phyloP scores from a whole-genome alignment of 1,140 invertebrate species.

The Phenacoccus solenopsis region DNA sequence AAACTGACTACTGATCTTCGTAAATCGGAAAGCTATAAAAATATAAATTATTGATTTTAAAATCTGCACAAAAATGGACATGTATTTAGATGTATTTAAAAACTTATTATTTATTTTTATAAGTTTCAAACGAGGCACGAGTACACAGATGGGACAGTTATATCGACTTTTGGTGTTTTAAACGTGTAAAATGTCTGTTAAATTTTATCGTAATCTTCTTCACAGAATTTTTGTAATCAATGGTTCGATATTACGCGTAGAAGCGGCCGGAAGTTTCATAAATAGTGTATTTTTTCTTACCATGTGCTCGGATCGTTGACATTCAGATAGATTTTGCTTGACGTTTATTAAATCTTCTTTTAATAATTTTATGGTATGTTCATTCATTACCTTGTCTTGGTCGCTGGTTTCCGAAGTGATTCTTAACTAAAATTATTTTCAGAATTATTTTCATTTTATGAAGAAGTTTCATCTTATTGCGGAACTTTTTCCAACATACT shows the following conservation, averaged over 20 bases:
- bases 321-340: constrained; percentile 55
- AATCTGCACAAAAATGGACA: too few relatives aligned
- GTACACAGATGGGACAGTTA: too few relatives aligned
- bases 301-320: constrained; percentile 26
- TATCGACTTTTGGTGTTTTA: too few relatives aligned
- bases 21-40: constrained; percentile 48
- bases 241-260: too few relatives aligned
- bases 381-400: constrained; percentile 53
- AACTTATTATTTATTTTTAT: too few relatives aligned
- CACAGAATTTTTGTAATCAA: too few relatives aligned
- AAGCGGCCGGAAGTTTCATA: too few relatives aligned
- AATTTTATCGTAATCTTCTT: too few relatives aligned
- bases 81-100: too few relatives aligned
- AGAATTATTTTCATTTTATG: neutral
- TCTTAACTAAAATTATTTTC: constrained; percentile 34
- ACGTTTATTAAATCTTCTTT: constrained; percentile 56
- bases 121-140: too few relatives aligned
- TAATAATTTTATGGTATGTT: constrained; percentile 49
- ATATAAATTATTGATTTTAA: neutral
- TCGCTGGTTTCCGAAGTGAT: constrained; percentile 48
- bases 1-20: constrained; percentile 51
- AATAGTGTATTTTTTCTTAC: too few relatives aligned
- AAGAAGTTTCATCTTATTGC: neutral
- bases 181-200: too few relatives aligned
- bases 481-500: constrained; percentile 23